Conservation (phyloP, 1,140 invertebrate species). For the Temnothorax curvispinosus region DNA sequence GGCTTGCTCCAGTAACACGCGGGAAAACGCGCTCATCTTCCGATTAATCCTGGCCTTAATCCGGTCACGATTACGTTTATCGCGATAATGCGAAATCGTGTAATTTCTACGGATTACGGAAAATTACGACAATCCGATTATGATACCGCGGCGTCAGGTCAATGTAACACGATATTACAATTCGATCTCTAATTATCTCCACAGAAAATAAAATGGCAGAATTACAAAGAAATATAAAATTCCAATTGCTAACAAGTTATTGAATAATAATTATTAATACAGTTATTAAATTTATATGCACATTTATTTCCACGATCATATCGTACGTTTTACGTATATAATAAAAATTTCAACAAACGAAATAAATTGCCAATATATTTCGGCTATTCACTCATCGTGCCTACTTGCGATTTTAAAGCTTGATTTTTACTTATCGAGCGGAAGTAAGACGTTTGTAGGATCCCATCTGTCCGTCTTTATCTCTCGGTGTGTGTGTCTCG, state of each 20-base stretch:
- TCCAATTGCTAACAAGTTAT: background rate
- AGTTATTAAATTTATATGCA: background rate
- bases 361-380: background rate
- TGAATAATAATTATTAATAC: background rate
- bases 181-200: background rate
- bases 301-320: background rate
- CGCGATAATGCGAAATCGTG: background rate
- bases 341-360: background rate
- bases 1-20: slow-evolving; percentile 6
- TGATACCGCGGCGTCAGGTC: background rate
- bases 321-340: background rate
- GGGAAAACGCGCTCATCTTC: slow-evolving; percentile 11
- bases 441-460: slow-evolving; percentile 35
- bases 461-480: slow-evolving; percentile 5
- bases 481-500: background rate
- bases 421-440: slow-evolving; percentile 38
- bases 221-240: background rate
- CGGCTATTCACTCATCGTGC: background rate
- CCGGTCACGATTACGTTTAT: background rate
- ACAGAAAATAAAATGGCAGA: background rate
- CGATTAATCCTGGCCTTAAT: background rate
- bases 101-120: background rate
- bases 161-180: background rate
- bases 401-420: background rate
- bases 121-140: background rate